phyloP scores from a whole-genome alignment of 2,888 invertebrate genomes.

The Agrotis exclamationis region DNA sequence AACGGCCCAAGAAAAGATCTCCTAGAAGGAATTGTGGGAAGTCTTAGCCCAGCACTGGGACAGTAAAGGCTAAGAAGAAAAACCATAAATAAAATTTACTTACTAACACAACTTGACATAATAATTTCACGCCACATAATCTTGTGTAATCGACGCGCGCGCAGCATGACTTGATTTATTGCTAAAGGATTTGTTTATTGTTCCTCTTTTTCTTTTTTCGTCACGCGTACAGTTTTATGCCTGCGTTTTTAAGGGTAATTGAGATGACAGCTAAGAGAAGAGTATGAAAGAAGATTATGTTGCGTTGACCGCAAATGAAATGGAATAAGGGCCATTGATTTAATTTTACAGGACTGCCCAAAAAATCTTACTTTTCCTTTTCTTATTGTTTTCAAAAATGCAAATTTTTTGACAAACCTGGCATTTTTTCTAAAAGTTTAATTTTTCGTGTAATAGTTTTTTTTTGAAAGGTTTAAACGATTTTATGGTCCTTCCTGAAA shows the following conservation, averaged over 20 bases:
- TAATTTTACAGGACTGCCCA: too few species aligned
- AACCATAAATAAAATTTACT: not conserved
- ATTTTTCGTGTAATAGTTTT: too few species aligned
- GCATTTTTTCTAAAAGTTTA: too few species aligned
- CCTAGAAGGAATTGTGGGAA: too few species aligned
- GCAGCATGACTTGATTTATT: constrained; percentile 50
- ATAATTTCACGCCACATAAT: constrained; percentile 36
- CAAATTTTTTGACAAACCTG: too few species aligned
- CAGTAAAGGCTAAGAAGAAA: not conserved
- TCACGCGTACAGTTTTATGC: not conserved
- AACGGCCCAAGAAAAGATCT: too few species aligned
- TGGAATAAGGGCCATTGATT: not conserved
- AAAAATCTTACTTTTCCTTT: too few species aligned
- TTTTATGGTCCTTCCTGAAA: too few species aligned
- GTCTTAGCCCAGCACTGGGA: too few species aligned
- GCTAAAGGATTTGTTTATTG: constrained; percentile 17
- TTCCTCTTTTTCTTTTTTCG: constrained; percentile 6
- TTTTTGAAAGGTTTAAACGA: too few species aligned
- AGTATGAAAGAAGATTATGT: not conserved
- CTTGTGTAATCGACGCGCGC: constrained; percentile 44
- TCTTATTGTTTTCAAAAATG: too few species aligned
- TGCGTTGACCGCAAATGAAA: not conserved
- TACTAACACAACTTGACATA: constrained; percentile 16
- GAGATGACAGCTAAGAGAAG: not conserved
- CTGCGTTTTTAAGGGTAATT: not conserved